Evolutionary conservation across 1,140 invertebrate genomes (phyloP), one percentile per base, ranked within the genome.

Genomic region (Oncopodura yosiiana): DNA sequence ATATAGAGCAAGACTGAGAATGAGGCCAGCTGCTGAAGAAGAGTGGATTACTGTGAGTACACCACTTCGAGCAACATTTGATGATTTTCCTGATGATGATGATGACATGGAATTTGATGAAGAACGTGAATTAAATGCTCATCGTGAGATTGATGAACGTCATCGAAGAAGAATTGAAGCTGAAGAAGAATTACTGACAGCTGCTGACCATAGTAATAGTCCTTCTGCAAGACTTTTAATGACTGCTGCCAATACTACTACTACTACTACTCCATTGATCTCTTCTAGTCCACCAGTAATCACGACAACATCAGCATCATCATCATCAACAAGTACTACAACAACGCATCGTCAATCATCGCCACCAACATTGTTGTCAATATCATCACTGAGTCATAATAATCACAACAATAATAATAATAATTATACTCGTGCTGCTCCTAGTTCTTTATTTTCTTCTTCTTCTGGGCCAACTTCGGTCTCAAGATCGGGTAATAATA

Each of bases 1-100:
- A 53, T 74, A 74, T 3, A 65, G 77, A 49, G 71, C 49, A 21
- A 56, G 56, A 14, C 48, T 62, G 24, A 42, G 58, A 23, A 48
- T 49, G 18, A 52, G 50, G 4, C 49, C 58, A 19, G 41, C n/a
- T 16, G 41, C n/a, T 16, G 38, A 43, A 11, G 59, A 61, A n/a
- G 53, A 50, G 14, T 8, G 36, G 2, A 49, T 51, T 24, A 48
- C 42, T 12, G 48, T 52, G 2, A 21, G 49, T 16, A 56, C 53
- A 18, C 53, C 56, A 18, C 50, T 58, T 14, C 19, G 50, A 23
- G 54, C 54, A 2, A 57, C 59, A 8, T 46, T 39, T 23, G 53
- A 56, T 16, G 49, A 50, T 8, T 16, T 41, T 3, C 11, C 27
- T 1, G 49, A 53, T 19, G 43, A 48, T 14, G 53, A 56, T 23